Conservation (phyloP, 2,113 vertebrate species). For the Stomatorhinus ivindoensis region DNA sequence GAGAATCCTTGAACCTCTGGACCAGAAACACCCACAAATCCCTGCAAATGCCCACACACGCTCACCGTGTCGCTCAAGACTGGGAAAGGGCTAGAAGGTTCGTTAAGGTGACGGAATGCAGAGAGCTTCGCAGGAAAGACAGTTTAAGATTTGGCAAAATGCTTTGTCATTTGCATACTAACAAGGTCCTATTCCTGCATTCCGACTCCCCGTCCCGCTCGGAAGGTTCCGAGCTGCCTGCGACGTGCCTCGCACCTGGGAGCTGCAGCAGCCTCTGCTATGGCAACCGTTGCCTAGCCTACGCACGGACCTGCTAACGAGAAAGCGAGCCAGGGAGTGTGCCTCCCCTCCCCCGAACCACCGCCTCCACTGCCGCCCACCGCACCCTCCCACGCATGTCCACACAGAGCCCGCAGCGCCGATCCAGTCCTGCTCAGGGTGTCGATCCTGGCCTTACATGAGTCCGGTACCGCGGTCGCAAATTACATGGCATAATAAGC, state of each 20-base stretch:
- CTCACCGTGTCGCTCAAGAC: background rate
- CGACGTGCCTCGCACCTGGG: background rate
- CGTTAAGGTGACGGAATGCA: background rate
- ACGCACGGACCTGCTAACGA: background rate
- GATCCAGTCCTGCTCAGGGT: constrained; percentile 19
- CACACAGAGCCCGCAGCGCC: background rate
- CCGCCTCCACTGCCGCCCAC: background rate
- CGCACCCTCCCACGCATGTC: background rate
- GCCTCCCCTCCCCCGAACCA: background rate
- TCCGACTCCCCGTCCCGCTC: background rate
- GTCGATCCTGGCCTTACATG: background rate
- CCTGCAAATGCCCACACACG: background rate
- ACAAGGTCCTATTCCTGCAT: background rate
- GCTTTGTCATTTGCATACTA: background rate
- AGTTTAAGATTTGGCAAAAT: background rate
- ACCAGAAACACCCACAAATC: background rate
- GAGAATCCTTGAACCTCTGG: background rate
- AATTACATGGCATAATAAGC: constrained; percentile 27
- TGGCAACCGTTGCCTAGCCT: constrained; percentile 11
- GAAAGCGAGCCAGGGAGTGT: background rate
- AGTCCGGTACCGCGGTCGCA: background rate
- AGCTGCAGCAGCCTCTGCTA: background rate
- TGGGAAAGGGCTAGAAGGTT: background rate
- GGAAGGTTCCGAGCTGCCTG: background rate
- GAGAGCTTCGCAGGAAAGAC: background rate